Conservation (phyloP, 2,888 invertebrate species). For the Trichacis sp. region DNA sequence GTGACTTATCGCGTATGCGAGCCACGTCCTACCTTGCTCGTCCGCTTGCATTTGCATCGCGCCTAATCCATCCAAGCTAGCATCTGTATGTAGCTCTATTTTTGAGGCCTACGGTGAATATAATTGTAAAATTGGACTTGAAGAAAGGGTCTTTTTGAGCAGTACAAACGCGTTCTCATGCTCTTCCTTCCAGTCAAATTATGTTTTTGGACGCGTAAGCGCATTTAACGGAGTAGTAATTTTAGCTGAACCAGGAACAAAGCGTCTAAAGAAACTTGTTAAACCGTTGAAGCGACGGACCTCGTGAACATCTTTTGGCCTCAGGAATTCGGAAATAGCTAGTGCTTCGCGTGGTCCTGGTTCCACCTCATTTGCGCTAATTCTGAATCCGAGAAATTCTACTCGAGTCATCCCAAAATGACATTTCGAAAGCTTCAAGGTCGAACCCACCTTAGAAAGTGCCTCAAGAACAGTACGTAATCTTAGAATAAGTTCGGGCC, state of each 20-base stretch:
- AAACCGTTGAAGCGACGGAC: constrained; percentile 1
- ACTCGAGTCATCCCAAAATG: too few species aligned
- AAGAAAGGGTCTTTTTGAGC: not conserved
- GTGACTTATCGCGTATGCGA: not conserved
- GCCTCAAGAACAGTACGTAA: too few species aligned
- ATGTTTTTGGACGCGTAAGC: not conserved
- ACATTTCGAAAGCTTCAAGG: too few species aligned
- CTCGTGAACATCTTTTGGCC: not conserved
- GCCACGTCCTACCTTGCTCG: not conserved
- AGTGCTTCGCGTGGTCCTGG: constrained; percentile 4
- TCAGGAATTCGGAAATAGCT: constrained; percentile 11
- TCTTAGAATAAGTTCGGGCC: constrained; percentile 9
- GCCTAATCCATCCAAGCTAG: not conserved
- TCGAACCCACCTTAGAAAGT: too few species aligned
- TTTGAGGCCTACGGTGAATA: not conserved
- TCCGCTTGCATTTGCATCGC: not conserved
- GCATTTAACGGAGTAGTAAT: not conserved
- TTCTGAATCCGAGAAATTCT: constrained; percentile 8
- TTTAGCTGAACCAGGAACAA: not conserved
- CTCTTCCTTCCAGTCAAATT: not conserved
- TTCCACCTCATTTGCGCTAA: constrained; percentile 1
- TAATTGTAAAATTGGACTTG: not conserved
- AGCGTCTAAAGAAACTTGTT: constrained; percentile 10
- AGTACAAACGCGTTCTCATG: not conserved
- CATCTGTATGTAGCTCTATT: not conserved